These are phyloP conservation scores for Aleiodes testaceus DNA, from an alignment of 2,888 invertebrate genomes.

Conservation along the genomic window DNA sequence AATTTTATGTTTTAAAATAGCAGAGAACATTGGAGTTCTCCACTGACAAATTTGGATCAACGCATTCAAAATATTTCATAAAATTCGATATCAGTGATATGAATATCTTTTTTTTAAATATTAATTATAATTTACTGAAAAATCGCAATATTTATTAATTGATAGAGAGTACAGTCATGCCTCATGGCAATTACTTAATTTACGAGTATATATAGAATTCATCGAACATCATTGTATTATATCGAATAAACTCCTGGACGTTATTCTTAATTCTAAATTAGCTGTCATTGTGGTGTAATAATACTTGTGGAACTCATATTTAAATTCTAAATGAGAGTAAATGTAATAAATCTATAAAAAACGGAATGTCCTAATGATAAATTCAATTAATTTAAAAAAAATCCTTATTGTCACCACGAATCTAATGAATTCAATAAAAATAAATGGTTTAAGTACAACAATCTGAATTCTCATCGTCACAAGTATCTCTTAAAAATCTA, in stretches of 20 bases:
- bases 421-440: constrained; percentile 4
- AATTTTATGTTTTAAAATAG: not conserved
- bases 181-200: constrained; percentile 9
- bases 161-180: constrained; percentile 9
- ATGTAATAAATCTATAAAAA: not conserved
- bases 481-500: not conserved
- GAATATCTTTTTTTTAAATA: constrained; percentile 6
- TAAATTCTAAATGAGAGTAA: not conserved
- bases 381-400: constrained; percentile 3
- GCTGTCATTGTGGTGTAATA: not conserved
- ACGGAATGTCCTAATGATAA: not conserved
- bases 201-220: constrained; percentile 14
- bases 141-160: constrained; percentile 20
- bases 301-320: constrained; percentile 9
- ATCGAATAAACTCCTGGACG: constrained; percentile 20
- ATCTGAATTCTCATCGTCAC: not conserved
- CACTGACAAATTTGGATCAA: too few species aligned
- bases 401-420: constrained; percentile 30
- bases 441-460: not conserved
- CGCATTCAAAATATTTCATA: too few species aligned
- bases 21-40: too few species aligned
- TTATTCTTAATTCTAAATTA: constrained; percentile 1
- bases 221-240: constrained; percentile 38
- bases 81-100: not conserved
- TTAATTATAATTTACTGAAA: not conserved